Conservation (phyloP, 2,888 invertebrate species). For the Podotricha telesiphe region DNA sequence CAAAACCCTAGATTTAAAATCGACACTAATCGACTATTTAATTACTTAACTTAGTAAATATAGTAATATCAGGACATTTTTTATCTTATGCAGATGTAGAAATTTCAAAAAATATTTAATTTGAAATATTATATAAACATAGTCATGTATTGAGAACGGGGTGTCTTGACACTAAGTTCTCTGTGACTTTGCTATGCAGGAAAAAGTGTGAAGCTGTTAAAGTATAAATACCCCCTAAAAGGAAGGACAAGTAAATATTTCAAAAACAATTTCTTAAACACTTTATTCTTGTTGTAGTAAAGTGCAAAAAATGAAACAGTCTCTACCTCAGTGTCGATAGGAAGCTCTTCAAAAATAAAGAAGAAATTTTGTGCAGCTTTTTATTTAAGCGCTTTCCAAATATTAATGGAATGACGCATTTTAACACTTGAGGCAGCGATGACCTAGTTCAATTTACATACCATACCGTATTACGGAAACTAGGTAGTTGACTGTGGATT, state of each 20-base stretch:
- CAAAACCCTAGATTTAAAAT: too few species aligned
- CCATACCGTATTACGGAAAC: conserved; percentile 4
- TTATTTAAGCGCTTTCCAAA: conserved; percentile 17
- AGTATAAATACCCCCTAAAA: not conserved
- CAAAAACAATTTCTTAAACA: not conserved
- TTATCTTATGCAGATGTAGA: too few species aligned
- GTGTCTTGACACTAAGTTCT: too few species aligned
- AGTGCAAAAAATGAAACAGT: conserved; percentile 1
- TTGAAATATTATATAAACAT: too few species aligned
- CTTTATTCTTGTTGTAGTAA: not conserved
- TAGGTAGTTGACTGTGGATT: not conserved
- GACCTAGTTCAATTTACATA: conserved; percentile 17
- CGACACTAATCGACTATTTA: too few species aligned
- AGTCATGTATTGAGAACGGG: too few species aligned
- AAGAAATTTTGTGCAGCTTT: conserved; percentile 16
- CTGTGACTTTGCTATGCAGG: too few species aligned
- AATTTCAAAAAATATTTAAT: too few species aligned
- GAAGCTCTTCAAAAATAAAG: conserved; percentile 12
- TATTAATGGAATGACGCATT: conserved; percentile 17
- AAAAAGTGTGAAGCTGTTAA: too few species aligned
- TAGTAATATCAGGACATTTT: too few species aligned
- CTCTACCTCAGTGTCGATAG: conserved; percentile 10
- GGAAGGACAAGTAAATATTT: not conserved
- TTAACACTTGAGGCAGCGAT: conserved; percentile 11
- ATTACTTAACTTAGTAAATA: too few species aligned